Base-by-base conservation (phyloP, 2,888 invertebrate species). In the Clitarchus hookeri region DNA sequence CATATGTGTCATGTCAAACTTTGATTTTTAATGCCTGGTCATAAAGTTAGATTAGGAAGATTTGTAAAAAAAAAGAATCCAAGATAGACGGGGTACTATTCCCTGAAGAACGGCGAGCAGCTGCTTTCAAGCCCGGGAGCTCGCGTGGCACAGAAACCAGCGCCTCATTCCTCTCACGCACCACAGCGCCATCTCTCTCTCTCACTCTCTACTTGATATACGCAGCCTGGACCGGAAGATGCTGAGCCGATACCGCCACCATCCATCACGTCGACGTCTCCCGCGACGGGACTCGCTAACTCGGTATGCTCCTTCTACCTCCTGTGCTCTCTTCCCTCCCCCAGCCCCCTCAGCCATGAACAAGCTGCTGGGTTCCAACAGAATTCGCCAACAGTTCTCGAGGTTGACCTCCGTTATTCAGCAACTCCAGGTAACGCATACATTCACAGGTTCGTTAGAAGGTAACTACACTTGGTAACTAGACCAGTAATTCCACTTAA, bases 161-260 rank as follows among this genome's bases (percentile, higher is more conserved):
- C 65, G 0, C n/a, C 65, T 19, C 53, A 12, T 2, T 19, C 53
- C 53, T 19, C 53, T 19, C 19, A 36, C 36, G 36, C 36, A 36
- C 36, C 36, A 36, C 36, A 36, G 36, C 36, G 36, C 36, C 36
- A 36, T 36, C 36, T 36, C 36, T 36, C 36, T 36, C 36, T 36
- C 36, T 53, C 65, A 1, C n/a, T 16, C 65, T 16, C 65, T n/a
- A 3, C 65, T 19, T 65, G 65, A 65, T 65, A 65, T 11, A 65
- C 16, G 65, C 65, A n/a, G 65, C 65, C 65, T 65, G 65, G 65
- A 65, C 65, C 65, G n/a, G 65, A 65, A 19, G 65, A 16, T 65
- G 65, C 65, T 65, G 65, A 65, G 65, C 65, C 65, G 65, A 65
- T 65, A 65, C 65, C 65, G 65, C 65, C n/a, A 23, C 65, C 65